A percentile compares a stretch with the other conserved stretches of the same genome.
phyloP scores from a whole-genome alignment of 2,113 vertebrate species.

The Psittacula cyanocephala region DNA sequence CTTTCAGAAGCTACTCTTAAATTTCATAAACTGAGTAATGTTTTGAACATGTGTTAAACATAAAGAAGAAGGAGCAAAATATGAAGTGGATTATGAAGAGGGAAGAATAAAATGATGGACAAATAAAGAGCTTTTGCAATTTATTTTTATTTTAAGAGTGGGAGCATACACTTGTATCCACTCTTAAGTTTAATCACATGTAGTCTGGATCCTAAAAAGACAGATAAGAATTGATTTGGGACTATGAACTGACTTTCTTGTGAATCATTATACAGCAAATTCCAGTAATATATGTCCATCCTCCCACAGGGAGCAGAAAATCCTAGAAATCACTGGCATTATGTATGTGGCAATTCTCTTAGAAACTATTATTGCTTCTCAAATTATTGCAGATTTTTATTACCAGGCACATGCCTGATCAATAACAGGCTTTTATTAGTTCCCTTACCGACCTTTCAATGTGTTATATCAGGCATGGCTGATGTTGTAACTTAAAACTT shows the following conservation, averaged over 20 bases:
- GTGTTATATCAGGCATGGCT: background rate
- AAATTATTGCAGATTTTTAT: conserved; percentile 35
- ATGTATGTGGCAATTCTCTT: conserved; percentile 13
- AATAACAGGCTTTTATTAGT: conserved; percentile 19
- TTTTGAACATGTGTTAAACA: background rate
- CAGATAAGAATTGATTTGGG: conserved; percentile 4
- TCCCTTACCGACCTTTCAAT: background rate
- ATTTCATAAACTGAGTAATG: background rate
- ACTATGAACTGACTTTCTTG: background rate
- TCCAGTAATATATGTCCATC: conserved; percentile 10
- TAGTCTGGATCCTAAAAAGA: background rate
- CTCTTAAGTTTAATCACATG: conserved; percentile 8
- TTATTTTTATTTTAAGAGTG: background rate
- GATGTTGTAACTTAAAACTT: background rate
- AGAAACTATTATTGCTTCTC: conserved; percentile 2
- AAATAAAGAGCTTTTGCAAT: background rate
- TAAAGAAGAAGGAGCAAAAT: background rate
- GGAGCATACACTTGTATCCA: background rate
- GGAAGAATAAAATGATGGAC: background rate
- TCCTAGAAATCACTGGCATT: conserved; percentile 3
- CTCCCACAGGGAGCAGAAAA: conserved; percentile 7
- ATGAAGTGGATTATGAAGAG: background rate
- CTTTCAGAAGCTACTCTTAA: background rate
- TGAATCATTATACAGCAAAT: conserved; percentile 14
- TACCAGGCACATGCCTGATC: background rate